phyloP scores from a whole-genome alignment of 1,140 invertebrate species.

The Hypothenemus hampei region DNA sequence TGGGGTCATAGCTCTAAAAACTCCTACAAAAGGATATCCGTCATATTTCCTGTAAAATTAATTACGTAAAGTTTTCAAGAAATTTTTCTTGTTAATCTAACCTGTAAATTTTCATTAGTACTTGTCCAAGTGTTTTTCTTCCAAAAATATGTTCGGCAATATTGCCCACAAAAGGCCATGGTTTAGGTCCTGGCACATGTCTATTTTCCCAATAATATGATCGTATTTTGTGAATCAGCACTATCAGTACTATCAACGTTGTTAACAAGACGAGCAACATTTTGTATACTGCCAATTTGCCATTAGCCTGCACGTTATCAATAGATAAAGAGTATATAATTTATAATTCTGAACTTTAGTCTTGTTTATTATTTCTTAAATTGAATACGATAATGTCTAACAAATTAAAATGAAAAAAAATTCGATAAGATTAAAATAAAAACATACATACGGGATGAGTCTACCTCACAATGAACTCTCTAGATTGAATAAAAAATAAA shows the following conservation, averaged over 20 bases:
- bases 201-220: constrained; percentile 43
- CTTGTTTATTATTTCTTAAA: no score
- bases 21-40: constrained; percentile 45
- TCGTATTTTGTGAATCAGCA: constrained; percentile 5
- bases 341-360: no score
- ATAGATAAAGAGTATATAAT: no score
- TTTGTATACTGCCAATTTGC: no score
- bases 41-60: constrained; percentile 35
- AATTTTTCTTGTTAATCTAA: constrained; percentile 10
- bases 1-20: constrained; percentile 43
- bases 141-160: constrained; percentile 29
- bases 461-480: no score
- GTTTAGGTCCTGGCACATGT: constrained; percentile 35
- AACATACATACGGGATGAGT: no score
- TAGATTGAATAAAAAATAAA: no score
- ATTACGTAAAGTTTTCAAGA: neutral
- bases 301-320: no score
- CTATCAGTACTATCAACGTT: neutral
- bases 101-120: constrained; percentile 31
- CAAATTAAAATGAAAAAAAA: no score
- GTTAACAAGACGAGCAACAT: constrained; percentile 2
- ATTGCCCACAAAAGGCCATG: constrained; percentile 39
- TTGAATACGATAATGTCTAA: no score
- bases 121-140: constrained; percentile 24
- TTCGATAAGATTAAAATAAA: no score